Percentiles rank a stretch among this genome's conserved stretches.
Evolutionary conservation across 2,888 invertebrate species (phyloP).

Genomic region (Diarsia dahlii): DNA sequence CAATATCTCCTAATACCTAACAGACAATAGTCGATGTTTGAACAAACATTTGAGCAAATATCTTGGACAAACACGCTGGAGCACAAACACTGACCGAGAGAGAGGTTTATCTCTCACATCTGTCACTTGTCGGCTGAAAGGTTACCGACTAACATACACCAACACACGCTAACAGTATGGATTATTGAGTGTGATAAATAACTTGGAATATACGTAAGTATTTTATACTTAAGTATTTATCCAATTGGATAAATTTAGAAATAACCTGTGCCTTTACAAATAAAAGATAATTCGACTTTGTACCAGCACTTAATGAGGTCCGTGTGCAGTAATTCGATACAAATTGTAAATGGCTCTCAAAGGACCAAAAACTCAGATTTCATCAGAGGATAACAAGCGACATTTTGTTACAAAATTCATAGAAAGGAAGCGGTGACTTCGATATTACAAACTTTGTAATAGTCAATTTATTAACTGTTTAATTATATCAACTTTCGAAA

Average conservation of each 20-base stretch:
- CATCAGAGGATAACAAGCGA: neutral
- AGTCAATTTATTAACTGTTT: conserved; percentile 41
- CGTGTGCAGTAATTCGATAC: neutral
- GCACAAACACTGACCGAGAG: conserved; percentile 42
- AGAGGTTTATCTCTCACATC: conserved; percentile 44
- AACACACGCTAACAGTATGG: neutral
- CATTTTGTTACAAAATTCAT: neutral
- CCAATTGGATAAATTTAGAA: neutral
- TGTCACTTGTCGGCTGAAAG: conserved; percentile 36
- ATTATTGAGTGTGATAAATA: conserved; percentile 25
- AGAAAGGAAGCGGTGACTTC: conserved; percentile 17
- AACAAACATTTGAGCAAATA: conserved; percentile 46
- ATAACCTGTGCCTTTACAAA: neutral
- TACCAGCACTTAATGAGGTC: too few species aligned
- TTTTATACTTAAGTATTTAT: too few species aligned
- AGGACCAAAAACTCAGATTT: neutral
- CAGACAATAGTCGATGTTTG: conserved; percentile 40
- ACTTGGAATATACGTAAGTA: neutral
- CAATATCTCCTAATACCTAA: conserved; percentile 43
- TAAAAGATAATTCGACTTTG: neutral
- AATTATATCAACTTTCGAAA: conserved; percentile 36
- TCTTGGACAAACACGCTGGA: conserved; percentile 45
- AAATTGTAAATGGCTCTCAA: neutral
- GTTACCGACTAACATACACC: conserved; percentile 5
- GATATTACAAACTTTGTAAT: conserved; percentile 11